Evolutionary conservation across 2,888 invertebrate genomes (phyloP), one percentile per base, ranked within the genome.

Genomic region (Athripsodes cinereus): DNA sequence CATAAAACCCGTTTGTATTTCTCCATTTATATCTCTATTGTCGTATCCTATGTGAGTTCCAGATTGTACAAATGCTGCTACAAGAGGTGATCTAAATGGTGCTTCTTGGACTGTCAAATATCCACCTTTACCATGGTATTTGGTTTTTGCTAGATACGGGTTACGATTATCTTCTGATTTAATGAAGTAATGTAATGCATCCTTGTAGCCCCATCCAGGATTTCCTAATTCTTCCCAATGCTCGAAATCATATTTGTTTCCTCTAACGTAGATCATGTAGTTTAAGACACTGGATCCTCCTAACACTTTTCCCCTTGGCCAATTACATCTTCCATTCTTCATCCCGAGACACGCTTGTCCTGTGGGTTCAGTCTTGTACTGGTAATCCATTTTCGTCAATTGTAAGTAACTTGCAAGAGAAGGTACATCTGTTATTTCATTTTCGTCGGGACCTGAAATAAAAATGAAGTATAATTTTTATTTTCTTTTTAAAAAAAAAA

Each of bases 191-290:
- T 87, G 86, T 3, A 96, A 76, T 0, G 90, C 90, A 59, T 90
- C 84, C 1, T 86, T 78, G 73, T 91, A 96, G 1, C 87, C 85
- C 96, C 96, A 96, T 5, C 93, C 94, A 0, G 87, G 80, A 67
- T 96, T 95, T 0, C 96, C 94, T 63, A 88, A 72, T 1, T 82
- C 75, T 66, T 92, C 91, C 96, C 96, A 96, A 49, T 85, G 81
- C 69, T 96, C 91, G 72, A 91, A 96, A 70, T 96, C 96, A 65
- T 84, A 79, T 57, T 81, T 80, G 69, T 87, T 90, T 10, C 95
- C 95, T 62, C 95, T 76, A 0, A 93, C 90, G 70, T 95, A 95
- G 2, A 94, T 79, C 94, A 95, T 93, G 70, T 91, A 91, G 70
- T 95, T 95, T 1, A 94, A 76, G 0, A 90, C 88, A 65, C 90